Conservation (phyloP, 2,797 vertebrate genomes). For the Lagocephalus sceleratus region DNA sequence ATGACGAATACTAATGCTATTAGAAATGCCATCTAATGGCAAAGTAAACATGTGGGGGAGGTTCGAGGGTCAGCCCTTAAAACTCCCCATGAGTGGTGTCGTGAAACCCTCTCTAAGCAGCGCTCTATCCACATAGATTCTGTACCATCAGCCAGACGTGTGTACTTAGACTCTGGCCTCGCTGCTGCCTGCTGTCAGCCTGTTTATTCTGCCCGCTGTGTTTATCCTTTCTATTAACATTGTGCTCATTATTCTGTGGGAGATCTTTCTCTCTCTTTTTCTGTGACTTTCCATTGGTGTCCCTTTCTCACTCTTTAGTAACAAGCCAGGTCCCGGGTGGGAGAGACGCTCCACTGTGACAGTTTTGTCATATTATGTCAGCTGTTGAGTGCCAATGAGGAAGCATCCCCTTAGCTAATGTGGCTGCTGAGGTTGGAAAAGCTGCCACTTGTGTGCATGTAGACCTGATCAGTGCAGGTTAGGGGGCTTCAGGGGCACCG, state of each 20-base stretch:
- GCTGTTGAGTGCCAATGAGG: constrained; percentile 44
- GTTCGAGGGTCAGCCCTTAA: no score
- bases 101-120: constrained; percentile 4
- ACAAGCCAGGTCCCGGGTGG: constrained; percentile 35
- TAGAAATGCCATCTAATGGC: no score
- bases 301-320: constrained; percentile 43
- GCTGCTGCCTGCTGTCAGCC: constrained; percentile 38
- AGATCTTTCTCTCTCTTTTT: constrained; percentile 25
- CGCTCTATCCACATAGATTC: constrained; percentile 1
- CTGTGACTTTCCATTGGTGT: constrained; percentile 10
- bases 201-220: constrained; percentile 48
- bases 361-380: constrained; percentile 62
- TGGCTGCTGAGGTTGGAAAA: constrained; percentile 36
- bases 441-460: constrained; percentile 36
- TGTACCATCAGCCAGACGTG: no score
- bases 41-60: no score
- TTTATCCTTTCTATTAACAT: constrained; percentile 59
- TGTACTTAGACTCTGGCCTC: constrained; percentile 27
- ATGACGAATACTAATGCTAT: no score
- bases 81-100: no score
- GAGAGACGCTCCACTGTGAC: constrained; percentile 44
- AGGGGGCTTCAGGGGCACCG: constrained; percentile 50
- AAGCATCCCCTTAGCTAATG: constrained; percentile 58
- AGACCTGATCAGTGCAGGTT: constrained; percentile 19
- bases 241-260: constrained; percentile 55